Conservation (phyloP, 2,888 invertebrate species). For the Polydesmus complanatus region DNA sequence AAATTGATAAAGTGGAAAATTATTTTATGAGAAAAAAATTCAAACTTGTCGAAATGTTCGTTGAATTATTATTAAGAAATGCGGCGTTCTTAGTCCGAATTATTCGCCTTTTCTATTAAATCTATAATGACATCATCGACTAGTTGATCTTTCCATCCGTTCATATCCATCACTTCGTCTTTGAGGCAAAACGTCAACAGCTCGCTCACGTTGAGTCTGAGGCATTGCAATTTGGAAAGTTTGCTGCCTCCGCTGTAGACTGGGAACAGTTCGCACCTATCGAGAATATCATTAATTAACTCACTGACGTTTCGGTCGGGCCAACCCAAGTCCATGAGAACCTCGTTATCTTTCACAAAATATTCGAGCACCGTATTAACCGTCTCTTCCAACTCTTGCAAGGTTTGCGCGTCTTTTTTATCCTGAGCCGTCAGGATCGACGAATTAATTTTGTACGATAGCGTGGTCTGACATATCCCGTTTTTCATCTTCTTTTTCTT, state of each 20-base stretch:
- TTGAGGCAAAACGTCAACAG: slow-evolving; percentile 10
- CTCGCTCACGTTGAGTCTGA: slow-evolving; percentile 1
- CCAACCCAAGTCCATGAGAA: slow-evolving; percentile 11
- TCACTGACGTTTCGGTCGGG: slow-evolving; percentile 8
- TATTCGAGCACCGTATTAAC: slow-evolving; percentile 5
- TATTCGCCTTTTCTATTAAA: not conserved
- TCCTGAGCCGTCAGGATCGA: not conserved
- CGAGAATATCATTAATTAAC: slow-evolving; percentile 10
- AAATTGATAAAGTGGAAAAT: too few species aligned
- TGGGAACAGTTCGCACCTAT: slow-evolving; percentile 1
- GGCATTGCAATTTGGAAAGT: slow-evolving; percentile 6
- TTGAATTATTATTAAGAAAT: too few species aligned
- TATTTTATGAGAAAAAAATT: too few species aligned
- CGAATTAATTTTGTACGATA: not conserved
- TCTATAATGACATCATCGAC: slow-evolving; percentile 11
- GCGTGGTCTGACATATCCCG: not conserved
- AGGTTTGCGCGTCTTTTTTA: not conserved
- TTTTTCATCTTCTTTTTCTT: not conserved
- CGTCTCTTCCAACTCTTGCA: slow-evolving; percentile 9
- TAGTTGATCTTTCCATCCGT: slow-evolving; percentile 10
- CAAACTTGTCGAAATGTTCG: too few species aligned
- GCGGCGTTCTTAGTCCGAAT: not conserved
- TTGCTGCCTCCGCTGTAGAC: not conserved
- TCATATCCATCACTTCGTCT: slow-evolving; percentile 5
- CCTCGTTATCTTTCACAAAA: slow-evolving; percentile 7